Base-by-base conservation (phyloP, 1,140 invertebrate species). In the Drosophila dunni region DNA sequence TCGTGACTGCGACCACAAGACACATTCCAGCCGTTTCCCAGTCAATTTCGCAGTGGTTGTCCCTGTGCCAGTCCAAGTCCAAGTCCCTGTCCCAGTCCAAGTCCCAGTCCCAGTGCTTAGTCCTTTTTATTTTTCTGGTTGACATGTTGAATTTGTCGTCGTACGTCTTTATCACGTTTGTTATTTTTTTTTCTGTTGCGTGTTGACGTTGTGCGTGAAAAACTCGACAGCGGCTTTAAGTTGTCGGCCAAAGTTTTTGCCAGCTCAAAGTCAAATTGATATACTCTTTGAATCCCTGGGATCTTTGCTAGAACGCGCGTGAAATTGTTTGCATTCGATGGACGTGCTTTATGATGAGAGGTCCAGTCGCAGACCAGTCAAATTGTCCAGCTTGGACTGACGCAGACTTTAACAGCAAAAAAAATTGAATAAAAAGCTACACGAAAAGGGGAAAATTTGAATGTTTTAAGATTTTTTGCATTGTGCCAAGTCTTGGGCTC, bases 141-240 rank as follows among this genome's bases (percentile, higher is more conserved):
- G 83, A 79, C 83, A 86, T 79, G 79, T 88, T 85, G 75, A 78
- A 86, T 78, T 86, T 85, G 82, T 85, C 78, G 70, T 79, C 74
- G 58, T 79, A 69, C 69, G 68, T 84, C 76, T 78, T 62, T 72
- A 60, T 78, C 70, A 48, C 65, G 78, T 73, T 89, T 20, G 17
- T 20, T n/a, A n/a, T 20, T 20, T 20, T 17, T 29, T 81, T 76
- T 83, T 61, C 69, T 75, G 74, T 81, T 89, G 84, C 80, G 80
- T 89, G 81, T 58, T 80, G 67, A 58, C 60, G 78, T 61, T 78
- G 80, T 75, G 83, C 72, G 72, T 88, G 73, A 63, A 36, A 46
- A 40, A 48, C 64, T 53, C 46, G 45, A 42, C 36, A 53, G 67
- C 66, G 56, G 73, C 83, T 88, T 78, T 74, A 82, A 86, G 76